Evolutionary conservation across 1,140 invertebrate genomes (phyloP), one percentile per base, ranked within the genome.

Genomic region (Cotesia vestalis): DNA sequence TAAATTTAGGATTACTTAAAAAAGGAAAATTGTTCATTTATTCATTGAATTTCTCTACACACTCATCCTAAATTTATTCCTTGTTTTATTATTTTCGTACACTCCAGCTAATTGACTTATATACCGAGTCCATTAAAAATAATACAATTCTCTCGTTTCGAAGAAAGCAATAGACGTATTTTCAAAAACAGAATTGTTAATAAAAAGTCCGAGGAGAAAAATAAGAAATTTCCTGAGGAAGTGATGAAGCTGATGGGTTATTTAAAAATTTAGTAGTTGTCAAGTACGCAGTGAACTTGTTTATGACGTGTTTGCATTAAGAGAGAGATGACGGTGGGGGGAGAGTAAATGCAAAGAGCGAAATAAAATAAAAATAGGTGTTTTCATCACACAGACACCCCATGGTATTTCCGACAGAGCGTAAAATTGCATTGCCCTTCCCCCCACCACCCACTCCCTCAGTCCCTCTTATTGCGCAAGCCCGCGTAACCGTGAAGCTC

Each of bases 371-470:
- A 72, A 72, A 72, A 59, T 72, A 60, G 71, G 71, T 72, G 71
- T 72, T 72, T 72, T 62, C 71, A 66, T 67, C 66, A 68, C 64
- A 69, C 35, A 67, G 52, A 35, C 14, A 71, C 36, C 70, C 66
- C 62, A 35, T 40, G 51, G 40, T 57, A 46, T 66, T 66, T 57
- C 57, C 59, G 64, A 52, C 64, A 72, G 71, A 72, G 64, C 71
- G 71, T 66, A 72, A 72, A 72, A 72, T 72, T 72, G 57, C 71
- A 57, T 72, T 68, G 38, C 14, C 57, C 17, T 59, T 5, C 63
- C 20, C 52, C 62, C 38, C 20, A 57, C 38, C 34, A 57, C 20
- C 46, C 51, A 51, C 40, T 63, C 11, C 40, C 40, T 46, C 40
- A 6, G 40, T 59, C 57, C 20, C 27, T 59, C n/a, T 4, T n/a